phyloP scores from a whole-genome alignment of 2,113 vertebrate species.

The Herpetotheres cachinnans region DNA sequence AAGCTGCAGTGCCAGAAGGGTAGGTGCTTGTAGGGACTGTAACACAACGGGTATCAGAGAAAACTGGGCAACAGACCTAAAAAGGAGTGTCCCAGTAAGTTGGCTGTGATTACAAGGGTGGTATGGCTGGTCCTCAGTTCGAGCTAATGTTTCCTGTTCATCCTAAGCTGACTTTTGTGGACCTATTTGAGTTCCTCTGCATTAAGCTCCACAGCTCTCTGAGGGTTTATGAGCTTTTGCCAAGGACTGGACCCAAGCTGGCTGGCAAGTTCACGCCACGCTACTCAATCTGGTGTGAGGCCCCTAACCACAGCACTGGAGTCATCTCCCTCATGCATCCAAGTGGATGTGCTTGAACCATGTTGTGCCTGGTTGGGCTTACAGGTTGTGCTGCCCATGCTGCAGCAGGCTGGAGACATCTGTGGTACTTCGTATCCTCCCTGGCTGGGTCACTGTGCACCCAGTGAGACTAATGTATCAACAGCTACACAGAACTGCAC shows the following conservation, averaged over 20 bases:
- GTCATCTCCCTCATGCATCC: neutral
- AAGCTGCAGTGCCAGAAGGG: neutral
- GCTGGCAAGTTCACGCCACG: accelerated
- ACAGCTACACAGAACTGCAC: neutral
- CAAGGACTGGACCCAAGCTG: neutral
- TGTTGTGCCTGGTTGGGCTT: neutral
- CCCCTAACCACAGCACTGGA: neutral
- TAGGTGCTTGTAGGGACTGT: neutral
- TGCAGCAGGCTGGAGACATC: neutral
- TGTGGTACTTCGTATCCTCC: neutral
- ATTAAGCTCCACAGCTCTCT: neutral
- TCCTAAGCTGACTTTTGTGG: neutral
- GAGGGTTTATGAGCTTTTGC: neutral
- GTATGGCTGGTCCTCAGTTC: neutral
- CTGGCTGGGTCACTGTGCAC: neutral
- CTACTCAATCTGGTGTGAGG: neutral
- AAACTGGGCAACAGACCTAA: neutral
- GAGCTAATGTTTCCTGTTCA: neutral
- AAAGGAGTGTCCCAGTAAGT: neutral
- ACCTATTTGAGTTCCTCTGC: neutral
- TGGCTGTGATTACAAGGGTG: neutral
- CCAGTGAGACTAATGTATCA: neutral
- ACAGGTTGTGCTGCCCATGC: neutral
- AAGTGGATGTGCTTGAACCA: neutral
- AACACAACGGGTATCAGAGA: neutral